phyloP scores from a whole-genome alignment of 2,113 vertebrate genomes.

The Tyto alba region DNA sequence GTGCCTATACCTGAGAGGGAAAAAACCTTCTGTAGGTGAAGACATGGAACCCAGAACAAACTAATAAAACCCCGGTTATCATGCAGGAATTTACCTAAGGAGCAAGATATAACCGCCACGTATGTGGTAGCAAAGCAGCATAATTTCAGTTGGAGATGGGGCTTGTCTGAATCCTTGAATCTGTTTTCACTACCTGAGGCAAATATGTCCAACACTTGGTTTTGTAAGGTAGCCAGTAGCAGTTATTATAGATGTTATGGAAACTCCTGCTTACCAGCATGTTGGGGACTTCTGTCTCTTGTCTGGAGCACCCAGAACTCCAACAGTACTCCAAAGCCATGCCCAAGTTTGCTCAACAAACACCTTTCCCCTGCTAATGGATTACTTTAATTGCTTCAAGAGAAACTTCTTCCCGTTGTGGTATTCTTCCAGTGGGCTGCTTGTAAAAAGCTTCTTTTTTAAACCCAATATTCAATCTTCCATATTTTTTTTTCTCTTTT shows the following conservation, averaged over 20 bases:
- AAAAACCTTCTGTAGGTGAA: neutral
- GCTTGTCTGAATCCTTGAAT: neutral
- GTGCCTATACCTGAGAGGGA: neutral
- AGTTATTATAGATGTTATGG: neutral
- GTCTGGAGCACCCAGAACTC: neutral
- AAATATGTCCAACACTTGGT: neutral
- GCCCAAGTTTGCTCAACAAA: neutral
- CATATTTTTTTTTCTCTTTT: neutral
- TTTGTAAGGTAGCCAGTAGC: neutral
- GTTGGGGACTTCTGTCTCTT: neutral
- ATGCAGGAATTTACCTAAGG: neutral
- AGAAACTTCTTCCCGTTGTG: neutral
- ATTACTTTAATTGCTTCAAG: neutral
- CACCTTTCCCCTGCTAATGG: neutral
- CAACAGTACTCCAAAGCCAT: neutral
- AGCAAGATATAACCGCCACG: rapidly evolving
- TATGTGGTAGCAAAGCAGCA: neutral
- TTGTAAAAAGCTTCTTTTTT: neutral
- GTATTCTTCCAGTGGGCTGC: neutral
- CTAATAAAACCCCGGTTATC: neutral
- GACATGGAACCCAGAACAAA: neutral
- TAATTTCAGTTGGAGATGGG: neutral
- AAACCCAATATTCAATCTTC: neutral
- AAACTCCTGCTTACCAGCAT: neutral
- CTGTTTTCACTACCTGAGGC: neutral